Conservation (phyloP, 2,113 vertebrate genomes). For the Uropsilus gracilis region DNA sequence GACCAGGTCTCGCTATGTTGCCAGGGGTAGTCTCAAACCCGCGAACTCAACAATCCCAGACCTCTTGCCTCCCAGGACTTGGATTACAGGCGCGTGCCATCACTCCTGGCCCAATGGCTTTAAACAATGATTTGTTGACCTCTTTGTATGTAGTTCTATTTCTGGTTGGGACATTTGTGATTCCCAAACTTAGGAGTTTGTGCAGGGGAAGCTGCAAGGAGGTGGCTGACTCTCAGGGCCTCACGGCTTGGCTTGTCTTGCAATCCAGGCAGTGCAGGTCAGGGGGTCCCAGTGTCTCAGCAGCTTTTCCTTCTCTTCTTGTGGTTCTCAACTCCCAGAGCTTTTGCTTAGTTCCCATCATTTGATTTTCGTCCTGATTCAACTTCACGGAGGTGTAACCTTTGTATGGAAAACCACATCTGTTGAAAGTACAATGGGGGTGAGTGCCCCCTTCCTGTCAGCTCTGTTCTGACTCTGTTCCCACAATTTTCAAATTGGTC, state of each 20-base stretch:
- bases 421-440: too few relatives aligned
- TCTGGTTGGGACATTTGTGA: background rate
- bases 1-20: too few relatives aligned
- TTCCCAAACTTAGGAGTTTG: background rate
- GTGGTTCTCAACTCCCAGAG: background rate
- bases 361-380: background rate
- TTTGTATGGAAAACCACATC: fast-evolving
- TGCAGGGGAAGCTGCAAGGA: background rate
- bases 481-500: background rate
- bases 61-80: too few relatives aligned
- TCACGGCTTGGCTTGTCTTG: background rate
- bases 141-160: background rate
- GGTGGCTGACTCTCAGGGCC: background rate
- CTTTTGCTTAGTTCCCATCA: background rate
- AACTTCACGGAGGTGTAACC: background rate
- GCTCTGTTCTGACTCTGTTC: background rate
- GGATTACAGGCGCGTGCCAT: too few relatives aligned
- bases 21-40: too few relatives aligned
- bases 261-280: background rate
- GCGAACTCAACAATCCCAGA: too few relatives aligned
- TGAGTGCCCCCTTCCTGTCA: background rate
- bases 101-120: too few relatives aligned
- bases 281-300: background rate
- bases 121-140: background rate
- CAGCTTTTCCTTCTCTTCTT: background rate